Percentiles rank a stretch among this genome's conserved stretches.
Evolutionary conservation across 2,797 vertebrate genomes (phyloP).

Genomic region (Limnodromus scolopaceus): DNA sequence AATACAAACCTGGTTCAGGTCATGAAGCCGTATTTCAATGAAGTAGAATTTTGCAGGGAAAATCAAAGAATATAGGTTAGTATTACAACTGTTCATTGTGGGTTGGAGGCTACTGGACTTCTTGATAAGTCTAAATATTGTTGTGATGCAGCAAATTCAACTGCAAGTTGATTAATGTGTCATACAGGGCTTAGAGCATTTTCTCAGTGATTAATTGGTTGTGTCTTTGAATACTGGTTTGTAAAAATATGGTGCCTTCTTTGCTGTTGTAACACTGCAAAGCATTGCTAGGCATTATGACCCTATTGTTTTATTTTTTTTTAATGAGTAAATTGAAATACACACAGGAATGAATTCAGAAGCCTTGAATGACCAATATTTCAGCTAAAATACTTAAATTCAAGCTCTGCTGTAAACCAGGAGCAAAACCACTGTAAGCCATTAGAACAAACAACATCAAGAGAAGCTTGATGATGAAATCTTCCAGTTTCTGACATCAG

Average conservation of each 20-base stretch:
- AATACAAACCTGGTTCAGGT: neutral
- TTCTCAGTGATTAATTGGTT: neutral
- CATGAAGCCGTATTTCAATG: neutral
- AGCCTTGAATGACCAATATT: neutral
- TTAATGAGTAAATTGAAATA: neutral
- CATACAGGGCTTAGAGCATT: neutral
- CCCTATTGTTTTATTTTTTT: neutral
- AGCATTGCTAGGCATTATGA: neutral
- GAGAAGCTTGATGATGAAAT: neutral
- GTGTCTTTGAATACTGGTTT: neutral
- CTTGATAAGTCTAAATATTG: neutral
- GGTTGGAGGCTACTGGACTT: neutral
- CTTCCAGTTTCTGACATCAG: neutral
- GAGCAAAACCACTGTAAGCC: neutral
- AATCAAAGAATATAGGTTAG: neutral
- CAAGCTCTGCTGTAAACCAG: neutral
- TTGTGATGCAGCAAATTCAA: neutral
- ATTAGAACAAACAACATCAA: neutral
- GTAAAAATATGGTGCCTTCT: accelerated
- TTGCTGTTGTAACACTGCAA: neutral
- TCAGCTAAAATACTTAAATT: neutral
- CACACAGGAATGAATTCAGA: neutral
- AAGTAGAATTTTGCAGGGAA: neutral
- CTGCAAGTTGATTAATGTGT: neutral
- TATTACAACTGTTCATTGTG: neutral